Evolutionary conservation across 2,113 vertebrate species (phyloP), one percentile per base, ranked within the genome.

Genomic region (Hippocampus zosterae): DNA sequence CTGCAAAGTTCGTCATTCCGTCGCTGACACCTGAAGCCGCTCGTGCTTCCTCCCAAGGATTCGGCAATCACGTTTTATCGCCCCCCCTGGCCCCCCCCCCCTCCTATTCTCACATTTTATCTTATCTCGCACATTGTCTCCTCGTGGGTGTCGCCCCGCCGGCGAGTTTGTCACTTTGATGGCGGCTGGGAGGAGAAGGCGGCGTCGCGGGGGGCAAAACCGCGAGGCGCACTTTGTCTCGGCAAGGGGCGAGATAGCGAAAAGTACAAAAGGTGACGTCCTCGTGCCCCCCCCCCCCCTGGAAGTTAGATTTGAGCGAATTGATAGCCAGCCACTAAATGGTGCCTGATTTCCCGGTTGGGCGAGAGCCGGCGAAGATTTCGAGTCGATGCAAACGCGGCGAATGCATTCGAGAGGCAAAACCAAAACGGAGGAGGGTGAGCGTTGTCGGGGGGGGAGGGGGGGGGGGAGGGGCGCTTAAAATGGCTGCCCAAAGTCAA

Each of bases 401-500:
- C 33, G 33, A 37, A 37, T 69, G 60, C 57, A 61, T 61, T 61
- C 23, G 53, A 60, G 40, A 59, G 25, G 25, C 62, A n/a, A n/a
- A n/a, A n/a, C n/a, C 60, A 56, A 68, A 69, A 73, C 79, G 69
- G 78, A 68, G 50, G 75, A 80, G 72, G 70, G 67, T 37, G 15
- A 75, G 67, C 68, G 82, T 75, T 84, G 77, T 78, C 82, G 83
- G 78, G 65, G 74, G 5, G 33, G 33, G 78, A 63, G 74, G 76
- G 73, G 83, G 81, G 78, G 65, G 74, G 5, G 33, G 33, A 76
- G 65, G 74, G 76, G 73, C 81, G 81, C 87, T 90, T 85, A 90
- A 90, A 88, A 90, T 90, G 87, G 88, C 88, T 77, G 79, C 87
- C 68, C 80, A 75, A 87, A 87, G 73, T 85, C 85, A 77, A 79